These are phyloP conservation scores for Rhopalosiphum maidis DNA, from an alignment of 1,140 invertebrate species.

Conservation along the genomic window DNA sequence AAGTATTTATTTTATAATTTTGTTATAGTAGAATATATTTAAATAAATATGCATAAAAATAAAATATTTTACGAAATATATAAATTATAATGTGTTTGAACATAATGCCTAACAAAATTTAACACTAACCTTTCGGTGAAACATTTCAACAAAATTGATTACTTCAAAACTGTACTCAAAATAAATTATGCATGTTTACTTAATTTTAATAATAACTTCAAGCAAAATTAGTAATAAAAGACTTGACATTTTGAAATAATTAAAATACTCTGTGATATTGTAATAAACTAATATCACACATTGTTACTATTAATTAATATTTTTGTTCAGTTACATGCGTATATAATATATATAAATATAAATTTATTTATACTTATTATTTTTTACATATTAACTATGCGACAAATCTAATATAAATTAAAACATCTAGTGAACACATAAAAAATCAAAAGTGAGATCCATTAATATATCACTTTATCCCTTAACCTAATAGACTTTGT, in stretches of 20 bases:
- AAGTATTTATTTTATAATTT: not conserved
- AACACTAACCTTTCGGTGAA: not conserved
- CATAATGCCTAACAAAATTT: not conserved
- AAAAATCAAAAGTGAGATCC: conserved; percentile 56
- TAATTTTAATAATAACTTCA: conserved; percentile 11
- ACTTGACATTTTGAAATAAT: not conserved
- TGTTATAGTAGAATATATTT: not conserved
- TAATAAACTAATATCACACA: conserved; percentile 25
- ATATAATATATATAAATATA: conserved; percentile 34
- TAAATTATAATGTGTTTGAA: not conserved
- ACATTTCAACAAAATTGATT: not conserved
- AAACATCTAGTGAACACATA: conserved; percentile 53
- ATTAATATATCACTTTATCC: conserved; percentile 51
- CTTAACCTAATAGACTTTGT: conserved; percentile 50
- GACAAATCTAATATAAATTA: conserved; percentile 52
- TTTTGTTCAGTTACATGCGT: conserved; percentile 26
- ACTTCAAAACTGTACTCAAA: not conserved
- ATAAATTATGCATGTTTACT: not conserved
- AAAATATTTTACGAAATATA: conserved; percentile 14
- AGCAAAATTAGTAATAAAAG: not conserved
- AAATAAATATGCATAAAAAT: not conserved
- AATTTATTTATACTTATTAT: conserved; percentile 5
- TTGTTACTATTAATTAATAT: conserved; percentile 12
- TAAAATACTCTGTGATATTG: not conserved
- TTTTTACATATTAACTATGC: conserved; percentile 47